phyloP scores from a whole-genome alignment of 2,113 vertebrate genomes.

The Puntigrus tetrazona region DNA sequence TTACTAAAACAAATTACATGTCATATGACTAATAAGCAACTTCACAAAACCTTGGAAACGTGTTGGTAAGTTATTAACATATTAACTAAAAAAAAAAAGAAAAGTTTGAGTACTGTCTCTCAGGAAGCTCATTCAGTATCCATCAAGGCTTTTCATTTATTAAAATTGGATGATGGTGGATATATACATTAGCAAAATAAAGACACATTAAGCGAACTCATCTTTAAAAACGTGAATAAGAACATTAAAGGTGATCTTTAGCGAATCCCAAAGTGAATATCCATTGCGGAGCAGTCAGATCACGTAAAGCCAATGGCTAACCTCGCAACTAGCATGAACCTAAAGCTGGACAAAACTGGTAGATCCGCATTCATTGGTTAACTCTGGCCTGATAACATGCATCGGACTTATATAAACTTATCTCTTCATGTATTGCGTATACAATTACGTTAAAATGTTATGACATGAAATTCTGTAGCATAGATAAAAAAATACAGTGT shows the following conservation, averaged over 20 bases:
- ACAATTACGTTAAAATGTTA: neutral
- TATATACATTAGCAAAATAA: neutral
- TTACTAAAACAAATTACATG: neutral
- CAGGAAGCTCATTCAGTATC: neutral
- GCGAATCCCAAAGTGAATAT: neutral
- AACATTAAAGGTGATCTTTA: neutral
- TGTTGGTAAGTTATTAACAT: neutral
- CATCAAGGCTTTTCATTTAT: neutral
- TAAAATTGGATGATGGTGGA: neutral
- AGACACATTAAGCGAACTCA: neutral
- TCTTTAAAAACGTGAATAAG: neutral
- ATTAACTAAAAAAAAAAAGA: too few species aligned
- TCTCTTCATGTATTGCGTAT: neutral
- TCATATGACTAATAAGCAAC: neutral
- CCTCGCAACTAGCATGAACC: neutral
- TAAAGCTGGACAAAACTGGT: constrained; percentile 29
- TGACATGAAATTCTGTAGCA: neutral
- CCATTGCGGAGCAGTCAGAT: neutral
- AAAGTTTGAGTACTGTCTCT: too few species aligned
- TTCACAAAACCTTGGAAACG: too few species aligned
- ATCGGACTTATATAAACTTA: neutral
- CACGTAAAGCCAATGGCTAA: neutral
- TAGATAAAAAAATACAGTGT: neutral
- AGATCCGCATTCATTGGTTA: constrained; percentile 34
- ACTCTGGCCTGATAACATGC: neutral